Evolutionary conservation across 1,140 invertebrate species (phyloP).

Genomic region (Zaprionus capensis): DNA sequence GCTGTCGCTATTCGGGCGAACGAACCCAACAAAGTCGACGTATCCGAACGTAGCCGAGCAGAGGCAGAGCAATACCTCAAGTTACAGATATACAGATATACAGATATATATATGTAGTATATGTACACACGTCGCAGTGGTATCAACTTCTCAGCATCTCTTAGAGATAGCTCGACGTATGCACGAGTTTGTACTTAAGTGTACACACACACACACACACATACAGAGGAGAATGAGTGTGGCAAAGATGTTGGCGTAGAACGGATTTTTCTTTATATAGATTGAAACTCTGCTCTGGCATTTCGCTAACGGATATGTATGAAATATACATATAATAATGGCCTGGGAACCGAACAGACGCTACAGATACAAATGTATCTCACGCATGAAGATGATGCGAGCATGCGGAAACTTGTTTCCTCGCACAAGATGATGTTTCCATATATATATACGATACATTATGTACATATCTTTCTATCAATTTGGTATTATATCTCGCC

Average conservation of each 20-base stretch:
- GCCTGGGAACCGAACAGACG: constrained; percentile 45
- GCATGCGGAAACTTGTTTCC: constrained; percentile 69
- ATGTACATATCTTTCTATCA: constrained; percentile 1
- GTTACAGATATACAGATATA: constrained; percentile 54
- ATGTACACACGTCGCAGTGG: constrained; percentile 51
- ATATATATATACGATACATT: constrained; percentile 23
- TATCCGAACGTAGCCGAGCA: constrained; percentile 47
- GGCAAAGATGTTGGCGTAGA: constrained; percentile 50
- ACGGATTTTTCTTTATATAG: constrained; percentile 39
- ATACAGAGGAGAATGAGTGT: not conserved
- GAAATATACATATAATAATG: constrained; percentile 43
- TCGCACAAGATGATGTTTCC: constrained; percentile 25
- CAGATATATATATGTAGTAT: constrained; percentile 13
- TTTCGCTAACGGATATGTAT: constrained; percentile 53
- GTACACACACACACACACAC: constrained; percentile 5
- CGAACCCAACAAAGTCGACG: constrained; percentile 42
- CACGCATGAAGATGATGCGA: constrained; percentile 22
- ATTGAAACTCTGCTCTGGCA: constrained; percentile 57
- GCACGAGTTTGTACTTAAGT: constrained; percentile 17
- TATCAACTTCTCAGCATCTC: constrained; percentile 74
- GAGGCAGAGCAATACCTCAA: constrained; percentile 65
- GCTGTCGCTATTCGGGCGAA: constrained; percentile 42
- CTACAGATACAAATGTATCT: constrained; percentile 32
- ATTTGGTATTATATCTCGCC: constrained; percentile 12
- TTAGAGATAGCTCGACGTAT: constrained; percentile 61